Conservation (phyloP, 2,797 vertebrate genomes). For the Periparus ater region DNA sequence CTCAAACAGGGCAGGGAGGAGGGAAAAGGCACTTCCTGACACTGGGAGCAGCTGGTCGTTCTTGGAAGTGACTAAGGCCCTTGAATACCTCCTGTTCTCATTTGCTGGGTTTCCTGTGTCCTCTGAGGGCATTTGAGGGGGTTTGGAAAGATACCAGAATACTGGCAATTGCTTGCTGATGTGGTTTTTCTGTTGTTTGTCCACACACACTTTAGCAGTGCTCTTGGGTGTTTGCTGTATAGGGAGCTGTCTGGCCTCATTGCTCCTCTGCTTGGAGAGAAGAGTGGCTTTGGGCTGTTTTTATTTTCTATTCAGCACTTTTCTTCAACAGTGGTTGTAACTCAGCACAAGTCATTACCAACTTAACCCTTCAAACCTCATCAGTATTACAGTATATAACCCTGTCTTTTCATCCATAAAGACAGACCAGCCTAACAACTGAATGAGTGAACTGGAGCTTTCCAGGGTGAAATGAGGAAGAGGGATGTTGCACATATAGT, state of each 20-base stretch:
- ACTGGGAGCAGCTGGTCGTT: background rate
- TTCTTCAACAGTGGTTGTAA: background rate
- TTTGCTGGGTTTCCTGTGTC: background rate
- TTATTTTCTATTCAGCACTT: background rate
- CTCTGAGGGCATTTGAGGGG: background rate
- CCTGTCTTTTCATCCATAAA: background rate
- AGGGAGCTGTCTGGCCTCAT: fast-evolving
- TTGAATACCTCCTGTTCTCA: background rate
- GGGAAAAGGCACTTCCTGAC: background rate
- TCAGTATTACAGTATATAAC: background rate
- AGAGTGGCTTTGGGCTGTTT: background rate
- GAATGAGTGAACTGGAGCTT: background rate
- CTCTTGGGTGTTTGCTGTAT: background rate
- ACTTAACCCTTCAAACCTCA: background rate
- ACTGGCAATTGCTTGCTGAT: fast-evolving
- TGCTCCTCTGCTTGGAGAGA: background rate
- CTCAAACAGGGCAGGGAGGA: background rate
- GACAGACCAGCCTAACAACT: background rate
- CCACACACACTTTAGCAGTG: fast-evolving
- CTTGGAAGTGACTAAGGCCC: fast-evolving
- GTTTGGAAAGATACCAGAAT: background rate
- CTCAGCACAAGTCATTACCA: background rate
- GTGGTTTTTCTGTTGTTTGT: background rate
- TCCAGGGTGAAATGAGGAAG: background rate
- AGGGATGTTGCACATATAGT: background rate